Evolutionary conservation across 2,888 invertebrate species (phyloP), one percentile per base, ranked within the genome.

Genomic region (Ochlodes sylvanus): DNA sequence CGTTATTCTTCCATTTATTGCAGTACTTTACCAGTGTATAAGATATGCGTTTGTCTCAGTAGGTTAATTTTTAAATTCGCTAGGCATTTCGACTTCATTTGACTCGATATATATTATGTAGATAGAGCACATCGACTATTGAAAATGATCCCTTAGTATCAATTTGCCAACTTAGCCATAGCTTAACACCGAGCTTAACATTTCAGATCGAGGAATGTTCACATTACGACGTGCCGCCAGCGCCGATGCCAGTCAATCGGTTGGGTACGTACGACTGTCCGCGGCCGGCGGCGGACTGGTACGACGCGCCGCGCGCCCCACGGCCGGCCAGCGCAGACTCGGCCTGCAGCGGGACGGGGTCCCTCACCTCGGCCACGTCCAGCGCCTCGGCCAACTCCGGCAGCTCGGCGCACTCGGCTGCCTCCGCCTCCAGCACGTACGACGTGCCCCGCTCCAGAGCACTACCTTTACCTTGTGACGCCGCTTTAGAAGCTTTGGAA

Each of bases 201-300:
- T 81, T 71, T 17, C 80, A 93, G 93, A 93, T 92, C 73, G 93
- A 93, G 77, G 93, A 93, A 75, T 92, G 91, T 72, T 91, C 93
- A 47, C 92, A 92, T 72, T 93, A 93, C 77, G 93, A 93, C 70
- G 92, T 93, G n/a, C 93, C 93, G 0, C 86, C 92, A 6, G 92
- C 93, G 7, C 93, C 93, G 1, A 85, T 92, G 86, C 92, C 93
- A 0, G 93, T 93, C 70, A 95, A 98, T 76, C 95, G 78, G 12
- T 95, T 96, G 80, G 96, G 96, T 78, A 95, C 96, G 44, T 96
- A 96, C 78, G 95, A 96, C 82, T 95, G 95, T 73, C 92, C 92
- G 0, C 81, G 91, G 21, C 88, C 92, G 0, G 70, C 85, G 34
- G 87, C 84, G 41, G 92, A 90, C 74, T 91, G 92, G 92, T 93